Conservation (phyloP, 35 echinoderm and acorn worm species). For the Heliocidaris tuberculata region DNA sequence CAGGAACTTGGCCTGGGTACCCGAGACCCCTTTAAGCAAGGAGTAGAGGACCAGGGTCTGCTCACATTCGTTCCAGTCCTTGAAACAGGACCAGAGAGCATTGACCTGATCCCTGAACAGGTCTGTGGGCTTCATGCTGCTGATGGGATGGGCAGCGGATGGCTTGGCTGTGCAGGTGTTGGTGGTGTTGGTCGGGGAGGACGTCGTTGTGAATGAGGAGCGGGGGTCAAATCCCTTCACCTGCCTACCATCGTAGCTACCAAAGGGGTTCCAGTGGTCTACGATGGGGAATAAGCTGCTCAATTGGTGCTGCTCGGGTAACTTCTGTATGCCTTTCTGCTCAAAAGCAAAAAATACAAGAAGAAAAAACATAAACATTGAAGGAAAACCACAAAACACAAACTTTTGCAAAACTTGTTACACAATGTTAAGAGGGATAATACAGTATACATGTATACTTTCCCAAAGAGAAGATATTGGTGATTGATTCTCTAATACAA, state of each 20-base stretch:
- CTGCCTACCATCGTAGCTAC: conserved; percentile 35
- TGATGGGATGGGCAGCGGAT: not conserved
- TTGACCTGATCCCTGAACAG: conserved; percentile 90
- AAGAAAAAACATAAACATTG: not conserved
- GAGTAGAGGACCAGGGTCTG: conserved; percentile 96
- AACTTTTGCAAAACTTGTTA: not conserved
- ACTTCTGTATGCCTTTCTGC: conserved; percentile 45
- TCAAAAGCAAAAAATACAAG: not conserved
- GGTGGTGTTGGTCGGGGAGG: conserved; percentile 5
- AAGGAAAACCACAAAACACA: not conserved
- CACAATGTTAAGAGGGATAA: not conserved
- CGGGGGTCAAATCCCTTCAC: conserved; percentile 22
- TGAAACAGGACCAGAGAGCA: conserved; percentile 81
- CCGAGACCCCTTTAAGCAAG: conserved; percentile 72
- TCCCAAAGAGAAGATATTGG: not conserved
- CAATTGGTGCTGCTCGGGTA: conserved; percentile 38
- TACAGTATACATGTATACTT: not conserved
- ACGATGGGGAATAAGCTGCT: conserved; percentile 40
- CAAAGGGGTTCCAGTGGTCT: conserved; percentile 45
- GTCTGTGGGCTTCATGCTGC: conserved; percentile 83
- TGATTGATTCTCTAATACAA: not conserved
- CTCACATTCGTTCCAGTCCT: conserved; percentile 97
- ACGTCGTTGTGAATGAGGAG: not conserved
- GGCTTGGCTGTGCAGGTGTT: conserved; percentile 1
- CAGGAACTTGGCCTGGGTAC: conserved; percentile 87